Evolutionary conservation across 2,888 invertebrate genomes (phyloP).

Genomic region (Druceiella hillmani): DNA sequence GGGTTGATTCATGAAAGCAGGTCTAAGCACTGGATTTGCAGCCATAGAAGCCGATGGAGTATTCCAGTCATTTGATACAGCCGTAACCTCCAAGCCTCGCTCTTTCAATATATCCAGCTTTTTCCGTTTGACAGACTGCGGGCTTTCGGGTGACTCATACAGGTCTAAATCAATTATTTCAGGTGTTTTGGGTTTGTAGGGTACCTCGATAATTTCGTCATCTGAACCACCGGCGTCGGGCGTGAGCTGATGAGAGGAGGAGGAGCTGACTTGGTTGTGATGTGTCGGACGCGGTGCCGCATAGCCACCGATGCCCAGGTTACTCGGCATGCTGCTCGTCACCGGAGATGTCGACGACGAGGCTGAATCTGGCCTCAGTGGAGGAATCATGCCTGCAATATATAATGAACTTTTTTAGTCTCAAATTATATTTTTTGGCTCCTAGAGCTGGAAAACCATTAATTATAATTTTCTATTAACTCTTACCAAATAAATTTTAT

Average conservation of each 20-base stretch:
- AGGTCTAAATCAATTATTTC: constrained; percentile 61
- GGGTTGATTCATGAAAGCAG: constrained; percentile 30
- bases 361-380: constrained; percentile 28
- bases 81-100: constrained; percentile 70
- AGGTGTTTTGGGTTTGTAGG: constrained; percentile 56
- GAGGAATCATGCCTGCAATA: constrained; percentile 29
- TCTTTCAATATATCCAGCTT: constrained; percentile 71
- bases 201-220: constrained; percentile 47
- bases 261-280: constrained; percentile 19
- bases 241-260: constrained; percentile 11
- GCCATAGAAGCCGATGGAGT: not conserved
- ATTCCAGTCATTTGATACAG: constrained; percentile 44
- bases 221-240: constrained; percentile 28
- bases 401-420: too few relatives aligned
- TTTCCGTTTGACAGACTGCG: constrained; percentile 53
- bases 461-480: too few relatives aligned
- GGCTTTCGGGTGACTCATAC: constrained; percentile 39
- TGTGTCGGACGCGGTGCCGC: too few relatives aligned
- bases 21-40: constrained; percentile 13
- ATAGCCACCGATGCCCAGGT: constrained; percentile 19
- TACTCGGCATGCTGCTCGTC: constrained; percentile 43
- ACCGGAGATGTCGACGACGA: constrained; percentile 22
- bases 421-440: too few relatives aligned
- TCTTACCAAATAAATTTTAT: too few relatives aligned
- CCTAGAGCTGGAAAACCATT: too few relatives aligned